These are phyloP conservation scores for Aeoliscus strigatus DNA, from an alignment of 2,797 vertebrate species.

Conservation along the genomic window DNA sequence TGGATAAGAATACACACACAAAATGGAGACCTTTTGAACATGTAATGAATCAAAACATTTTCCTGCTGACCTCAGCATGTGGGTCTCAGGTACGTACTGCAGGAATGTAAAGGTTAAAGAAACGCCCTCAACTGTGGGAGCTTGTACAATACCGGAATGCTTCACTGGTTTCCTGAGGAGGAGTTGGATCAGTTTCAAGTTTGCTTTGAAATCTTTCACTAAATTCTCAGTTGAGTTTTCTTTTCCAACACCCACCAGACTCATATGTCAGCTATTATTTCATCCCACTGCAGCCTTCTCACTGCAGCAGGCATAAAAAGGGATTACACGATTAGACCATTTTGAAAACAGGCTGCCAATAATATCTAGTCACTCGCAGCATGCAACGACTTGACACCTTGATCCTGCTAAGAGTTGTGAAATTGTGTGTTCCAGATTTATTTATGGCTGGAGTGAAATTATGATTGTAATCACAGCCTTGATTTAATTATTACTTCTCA, in stretches of 20 bases:
- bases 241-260: slow-evolving; percentile 17
- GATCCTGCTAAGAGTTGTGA: slow-evolving; percentile 17
- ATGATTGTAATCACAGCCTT: slow-evolving; percentile 35
- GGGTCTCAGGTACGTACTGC: background rate
- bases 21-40: background rate
- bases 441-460: slow-evolving; percentile 28
- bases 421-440: slow-evolving; percentile 31
- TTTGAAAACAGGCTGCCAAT: slow-evolving; percentile 19
- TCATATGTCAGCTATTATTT: slow-evolving; percentile 42
- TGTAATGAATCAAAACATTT: too few relatives aligned
- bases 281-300: slow-evolving; percentile 32
- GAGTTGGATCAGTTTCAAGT: slow-evolving; percentile 10
- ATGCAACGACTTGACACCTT: slow-evolving; percentile 21
- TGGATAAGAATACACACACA: too few relatives aligned
- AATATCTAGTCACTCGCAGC: slow-evolving; percentile 12
- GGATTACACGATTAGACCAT: slow-evolving; percentile 17
- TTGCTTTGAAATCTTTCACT: slow-evolving; percentile 29
- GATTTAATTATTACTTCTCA: slow-evolving; percentile 43
- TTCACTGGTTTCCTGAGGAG: slow-evolving; percentile 9
- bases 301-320: slow-evolving; percentile 27
- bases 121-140: slow-evolving; percentile 1
- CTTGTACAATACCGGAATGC: slow-evolving; percentile 23
- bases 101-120: background rate
- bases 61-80: too few relatives aligned
- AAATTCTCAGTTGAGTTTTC: slow-evolving; percentile 19